phyloP scores from a whole-genome alignment of 2,797 vertebrate species.

The Scarus forsteni region DNA sequence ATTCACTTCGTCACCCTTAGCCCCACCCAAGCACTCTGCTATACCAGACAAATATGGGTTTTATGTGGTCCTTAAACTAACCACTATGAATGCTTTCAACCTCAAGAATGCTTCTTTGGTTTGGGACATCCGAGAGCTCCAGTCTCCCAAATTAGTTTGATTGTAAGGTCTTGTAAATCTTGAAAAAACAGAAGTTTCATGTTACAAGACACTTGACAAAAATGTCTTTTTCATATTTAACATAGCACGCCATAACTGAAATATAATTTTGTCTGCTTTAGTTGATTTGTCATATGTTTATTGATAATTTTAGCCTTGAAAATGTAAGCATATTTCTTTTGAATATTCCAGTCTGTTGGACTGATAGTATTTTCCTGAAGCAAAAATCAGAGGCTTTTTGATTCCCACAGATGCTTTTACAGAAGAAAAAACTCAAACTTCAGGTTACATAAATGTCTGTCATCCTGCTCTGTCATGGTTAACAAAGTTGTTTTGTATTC shows the following conservation, averaged over 20 bases:
- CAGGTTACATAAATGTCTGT: background rate
- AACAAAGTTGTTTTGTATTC: constrained; percentile 10
- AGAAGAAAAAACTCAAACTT: background rate
- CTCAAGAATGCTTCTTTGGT: background rate
- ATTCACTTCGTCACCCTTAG: background rate
- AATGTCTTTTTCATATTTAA: too few relatives aligned
- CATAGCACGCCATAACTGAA: background rate
- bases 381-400: background rate
- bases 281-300: background rate
- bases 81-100: constrained; percentile 9
- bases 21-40: background rate
- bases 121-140: background rate
- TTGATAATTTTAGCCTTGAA: background rate
- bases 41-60: constrained; percentile 8
- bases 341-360: background rate
- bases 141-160: background rate
- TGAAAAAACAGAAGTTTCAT: constrained; percentile 3
- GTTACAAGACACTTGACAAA: background rate
- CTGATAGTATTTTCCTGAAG: constrained; percentile 1
- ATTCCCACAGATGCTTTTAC: background rate
- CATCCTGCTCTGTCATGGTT: background rate
- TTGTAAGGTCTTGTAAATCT: background rate
- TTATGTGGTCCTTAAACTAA: constrained; percentile 13
- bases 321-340: background rate
- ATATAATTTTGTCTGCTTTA: background rate